A percentile compares a stretch with the other conserved stretches of the same genome.
phyloP scores from a whole-genome alignment of 2,888 invertebrate species.

The Iphiclides podalirius region DNA sequence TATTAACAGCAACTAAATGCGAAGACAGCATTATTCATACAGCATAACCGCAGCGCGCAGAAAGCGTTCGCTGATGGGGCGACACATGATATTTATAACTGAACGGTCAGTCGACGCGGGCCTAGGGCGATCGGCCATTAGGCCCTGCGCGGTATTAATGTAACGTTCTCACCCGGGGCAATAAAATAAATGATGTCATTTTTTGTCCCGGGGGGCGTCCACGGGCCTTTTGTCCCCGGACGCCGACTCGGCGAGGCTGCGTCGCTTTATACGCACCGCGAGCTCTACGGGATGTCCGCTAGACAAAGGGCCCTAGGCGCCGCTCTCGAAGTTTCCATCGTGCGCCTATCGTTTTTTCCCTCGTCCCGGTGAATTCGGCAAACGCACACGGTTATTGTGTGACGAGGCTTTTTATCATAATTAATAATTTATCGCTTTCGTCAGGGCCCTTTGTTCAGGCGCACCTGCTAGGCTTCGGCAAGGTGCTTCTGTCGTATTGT shows the following conservation, averaged over 20 bases:
- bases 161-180: constrained; percentile 75
- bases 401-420: constrained; percentile 69
- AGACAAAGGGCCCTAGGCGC: constrained; percentile 76
- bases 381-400: constrained; percentile 52
- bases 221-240: constrained; percentile 65
- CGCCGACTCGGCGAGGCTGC: constrained; percentile 47
- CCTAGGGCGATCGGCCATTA: constrained; percentile 72
- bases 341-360: constrained; percentile 24
- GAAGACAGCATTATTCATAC: background rate
- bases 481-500: constrained; percentile 68
- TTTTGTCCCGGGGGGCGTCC: constrained; percentile 70
- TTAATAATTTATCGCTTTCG: constrained; percentile 77
- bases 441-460: constrained; percentile 55
- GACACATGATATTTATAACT: constrained; percentile 34
- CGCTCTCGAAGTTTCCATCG: constrained; percentile 56
- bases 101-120: constrained; percentile 46
- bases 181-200: constrained; percentile 80
- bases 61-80: constrained; percentile 29
- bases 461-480: constrained; percentile 59
- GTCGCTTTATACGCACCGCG: constrained; percentile 53
- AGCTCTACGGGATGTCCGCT: constrained; percentile 62
- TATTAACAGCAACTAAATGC: too few species aligned
- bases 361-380: constrained; percentile 43
- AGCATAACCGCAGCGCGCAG: constrained; percentile 26
- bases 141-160: constrained; percentile 75